Conservation (phyloP, 2,113 vertebrate species). For the Oreocharis arfaki region DNA sequence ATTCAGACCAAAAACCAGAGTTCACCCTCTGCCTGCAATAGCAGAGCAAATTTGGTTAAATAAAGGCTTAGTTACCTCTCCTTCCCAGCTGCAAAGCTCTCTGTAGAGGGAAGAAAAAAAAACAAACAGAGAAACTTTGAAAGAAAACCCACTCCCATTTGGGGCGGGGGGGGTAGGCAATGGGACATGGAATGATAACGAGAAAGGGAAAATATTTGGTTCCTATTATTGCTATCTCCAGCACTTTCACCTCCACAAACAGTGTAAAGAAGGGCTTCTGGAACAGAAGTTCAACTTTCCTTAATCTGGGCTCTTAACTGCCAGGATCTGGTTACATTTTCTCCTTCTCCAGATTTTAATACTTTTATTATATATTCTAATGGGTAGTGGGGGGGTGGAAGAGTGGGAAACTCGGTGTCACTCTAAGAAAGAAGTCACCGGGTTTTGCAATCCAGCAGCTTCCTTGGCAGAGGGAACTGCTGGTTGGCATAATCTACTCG, state of each 20-base stretch:
- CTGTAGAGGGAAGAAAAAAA: neutral
- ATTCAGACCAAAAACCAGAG: neutral
- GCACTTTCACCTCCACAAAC: neutral
- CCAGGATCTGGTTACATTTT: neutral
- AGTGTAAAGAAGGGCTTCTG: neutral
- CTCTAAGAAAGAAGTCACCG: slow-evolving; percentile 69
- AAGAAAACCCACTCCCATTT: neutral
- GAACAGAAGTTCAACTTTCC: slow-evolving; percentile 29
- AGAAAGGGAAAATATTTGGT: neutral
- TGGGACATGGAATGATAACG: neutral
- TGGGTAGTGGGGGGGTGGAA: neutral
- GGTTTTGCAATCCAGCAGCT: slow-evolving; percentile 79
- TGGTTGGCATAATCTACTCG: slow-evolving; percentile 77
- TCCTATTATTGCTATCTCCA: slow-evolving; percentile 31
- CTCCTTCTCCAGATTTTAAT: slow-evolving; percentile 42
- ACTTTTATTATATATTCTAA: slow-evolving; percentile 55
- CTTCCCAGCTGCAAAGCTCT: neutral
- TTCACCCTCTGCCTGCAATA: neutral
- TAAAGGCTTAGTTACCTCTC: neutral
- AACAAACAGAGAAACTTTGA: neutral
- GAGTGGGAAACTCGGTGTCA: slow-evolving; percentile 62
- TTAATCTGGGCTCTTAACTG: neutral
- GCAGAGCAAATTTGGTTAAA: neutral
- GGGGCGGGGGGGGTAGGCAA: neutral
- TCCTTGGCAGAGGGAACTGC: slow-evolving; percentile 75